Percentiles rank a stretch among this genome's conserved stretches.
These are phyloP conservation scores for Oreochromis spilurus DNA, from an alignment of 2,113 vertebrate genomes.

Conservation along the genomic window DNA sequence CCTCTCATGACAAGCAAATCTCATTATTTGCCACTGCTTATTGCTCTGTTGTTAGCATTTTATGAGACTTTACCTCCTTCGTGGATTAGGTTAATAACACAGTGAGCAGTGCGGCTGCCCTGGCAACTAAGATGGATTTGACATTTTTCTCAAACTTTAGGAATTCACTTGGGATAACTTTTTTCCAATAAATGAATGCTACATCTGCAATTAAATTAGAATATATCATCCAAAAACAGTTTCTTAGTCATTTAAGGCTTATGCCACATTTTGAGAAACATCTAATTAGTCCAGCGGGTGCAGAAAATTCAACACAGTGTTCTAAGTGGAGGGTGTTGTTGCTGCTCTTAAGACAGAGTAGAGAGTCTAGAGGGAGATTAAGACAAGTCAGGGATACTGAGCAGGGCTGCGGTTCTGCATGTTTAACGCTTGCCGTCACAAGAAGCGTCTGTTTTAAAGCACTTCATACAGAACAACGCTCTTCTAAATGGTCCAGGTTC, in stretches of 20 bases:
- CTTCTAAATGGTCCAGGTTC: neutral
- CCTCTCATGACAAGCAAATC: neutral
- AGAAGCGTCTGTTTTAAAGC: neutral
- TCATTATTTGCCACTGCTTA: conserved; percentile 25
- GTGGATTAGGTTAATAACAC: conserved; percentile 15
- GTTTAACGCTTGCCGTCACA: neutral
- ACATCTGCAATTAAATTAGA: neutral
- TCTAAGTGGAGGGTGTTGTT: neutral
- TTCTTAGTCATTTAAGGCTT: neutral
- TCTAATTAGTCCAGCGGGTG: neutral
- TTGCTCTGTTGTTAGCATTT: conserved; percentile 3
- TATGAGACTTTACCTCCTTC: conserved; percentile 10
- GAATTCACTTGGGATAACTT: neutral
- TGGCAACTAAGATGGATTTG: conserved; percentile 46
- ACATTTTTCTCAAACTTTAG: conserved; percentile 29
- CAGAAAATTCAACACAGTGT: neutral
- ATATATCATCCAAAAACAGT: neutral
- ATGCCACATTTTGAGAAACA: neutral
- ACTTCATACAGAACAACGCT: neutral
- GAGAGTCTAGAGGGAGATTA: conserved; percentile 43
- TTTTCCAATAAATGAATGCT: neutral
- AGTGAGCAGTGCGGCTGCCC: conserved; percentile 14
- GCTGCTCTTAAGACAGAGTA: neutral
- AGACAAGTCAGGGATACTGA: conserved; percentile 20
- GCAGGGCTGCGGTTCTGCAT: neutral